Conservation (phyloP, 2,888 invertebrate species). For the Cyrtodaria siliqua region DNA sequence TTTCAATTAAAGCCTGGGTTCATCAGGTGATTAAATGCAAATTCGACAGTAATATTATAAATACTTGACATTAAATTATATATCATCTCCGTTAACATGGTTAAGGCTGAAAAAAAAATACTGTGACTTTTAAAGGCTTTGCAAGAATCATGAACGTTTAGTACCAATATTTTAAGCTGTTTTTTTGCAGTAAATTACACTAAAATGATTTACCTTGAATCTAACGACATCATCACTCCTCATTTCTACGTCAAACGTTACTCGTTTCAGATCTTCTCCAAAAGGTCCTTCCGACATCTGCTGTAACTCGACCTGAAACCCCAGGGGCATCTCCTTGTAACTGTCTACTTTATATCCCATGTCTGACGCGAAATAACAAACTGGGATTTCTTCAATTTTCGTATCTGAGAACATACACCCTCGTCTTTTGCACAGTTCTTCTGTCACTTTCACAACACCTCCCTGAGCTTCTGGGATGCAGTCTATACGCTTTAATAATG, state of each 20-base stretch:
- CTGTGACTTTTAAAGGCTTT: too few species aligned
- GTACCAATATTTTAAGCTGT: too few species aligned
- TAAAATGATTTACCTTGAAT: slow-evolving; percentile 69
- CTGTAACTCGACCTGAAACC: slow-evolving; percentile 52
- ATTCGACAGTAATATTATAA: too few species aligned
- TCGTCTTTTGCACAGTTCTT: slow-evolving; percentile 63
- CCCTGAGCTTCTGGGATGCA: slow-evolving; percentile 69
- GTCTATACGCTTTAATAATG: slow-evolving; percentile 61
- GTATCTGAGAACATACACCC: slow-evolving; percentile 56
- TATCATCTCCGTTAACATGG: too few species aligned
- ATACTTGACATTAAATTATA: too few species aligned
- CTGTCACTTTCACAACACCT: slow-evolving; percentile 50
- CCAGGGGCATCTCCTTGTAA: slow-evolving; percentile 40
- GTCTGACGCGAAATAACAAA: slow-evolving; percentile 59
- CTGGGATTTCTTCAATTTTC: slow-evolving; percentile 29
- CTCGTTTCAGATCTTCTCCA: slow-evolving; percentile 56
- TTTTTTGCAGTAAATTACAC: too few species aligned
- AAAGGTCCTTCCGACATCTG: slow-evolving; percentile 67
- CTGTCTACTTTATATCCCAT: slow-evolving; percentile 63
- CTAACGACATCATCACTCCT: slow-evolving; percentile 66
- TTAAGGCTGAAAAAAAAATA: too few species aligned
- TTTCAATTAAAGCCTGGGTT: too few species aligned
- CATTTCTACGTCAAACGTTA: slow-evolving; percentile 71
- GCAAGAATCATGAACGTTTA: too few species aligned
- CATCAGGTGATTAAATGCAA: too few species aligned